Percentiles rank a stretch among this genome's conserved stretches.
Conservation (phyloP, 2,113 vertebrate genomes). For the Tachycineta bicolor region DNA sequence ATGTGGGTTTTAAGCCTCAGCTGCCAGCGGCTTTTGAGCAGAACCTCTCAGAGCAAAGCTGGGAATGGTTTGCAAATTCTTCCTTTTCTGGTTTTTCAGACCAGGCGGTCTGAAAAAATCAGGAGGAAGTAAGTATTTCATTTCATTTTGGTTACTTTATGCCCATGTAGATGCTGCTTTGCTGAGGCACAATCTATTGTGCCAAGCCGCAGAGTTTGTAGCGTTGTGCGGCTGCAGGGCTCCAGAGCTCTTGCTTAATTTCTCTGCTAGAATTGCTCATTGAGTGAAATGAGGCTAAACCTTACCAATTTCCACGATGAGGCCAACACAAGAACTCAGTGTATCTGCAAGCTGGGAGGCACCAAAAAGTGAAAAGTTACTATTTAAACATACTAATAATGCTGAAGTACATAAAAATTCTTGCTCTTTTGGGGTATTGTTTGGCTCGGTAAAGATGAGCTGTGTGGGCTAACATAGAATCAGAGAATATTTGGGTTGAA, state of each 20-base stretch:
- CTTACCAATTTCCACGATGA: fast-evolving
- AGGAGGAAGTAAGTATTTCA: neutral
- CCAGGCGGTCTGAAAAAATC: neutral
- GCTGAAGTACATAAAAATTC: neutral
- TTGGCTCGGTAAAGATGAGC: neutral
- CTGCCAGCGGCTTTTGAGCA: neutral
- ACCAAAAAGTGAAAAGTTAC: neutral
- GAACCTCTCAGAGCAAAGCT: neutral
- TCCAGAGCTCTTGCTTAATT: neutral
- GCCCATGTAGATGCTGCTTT: neutral
- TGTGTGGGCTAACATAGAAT: neutral
- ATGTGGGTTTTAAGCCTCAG: neutral
- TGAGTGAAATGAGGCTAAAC: neutral
- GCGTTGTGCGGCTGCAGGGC: neutral
- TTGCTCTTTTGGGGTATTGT: neutral
- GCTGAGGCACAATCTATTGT: neutral
- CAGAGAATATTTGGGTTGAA: neutral
- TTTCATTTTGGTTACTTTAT: neutral
- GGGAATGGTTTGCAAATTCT: neutral
- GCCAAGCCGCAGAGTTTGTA: neutral
- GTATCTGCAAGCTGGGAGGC: neutral
- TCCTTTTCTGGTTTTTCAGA: neutral
- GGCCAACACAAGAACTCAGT: neutral
- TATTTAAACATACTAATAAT: neutral
- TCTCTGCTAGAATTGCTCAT: neutral